These are phyloP conservation scores for Chaetura pelagica DNA, from an alignment of 2,113 vertebrate genomes.

Conservation along the genomic window DNA sequence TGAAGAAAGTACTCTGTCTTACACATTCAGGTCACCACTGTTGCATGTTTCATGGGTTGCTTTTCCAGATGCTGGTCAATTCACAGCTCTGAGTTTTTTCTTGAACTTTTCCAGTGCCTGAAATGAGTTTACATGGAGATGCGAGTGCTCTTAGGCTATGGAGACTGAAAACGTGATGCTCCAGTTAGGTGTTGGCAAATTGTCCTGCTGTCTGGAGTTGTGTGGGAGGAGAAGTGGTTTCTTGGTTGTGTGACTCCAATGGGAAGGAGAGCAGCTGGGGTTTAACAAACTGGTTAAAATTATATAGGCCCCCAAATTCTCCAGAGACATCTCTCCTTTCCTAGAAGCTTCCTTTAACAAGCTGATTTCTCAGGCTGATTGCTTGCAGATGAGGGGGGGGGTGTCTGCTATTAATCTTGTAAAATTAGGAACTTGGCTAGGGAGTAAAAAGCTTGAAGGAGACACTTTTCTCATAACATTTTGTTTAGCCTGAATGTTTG, in stretches of 20 bases:
- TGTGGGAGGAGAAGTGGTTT: conserved; percentile 38
- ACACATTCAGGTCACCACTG: neutral
- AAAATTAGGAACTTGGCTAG: neutral
- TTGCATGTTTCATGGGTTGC: neutral
- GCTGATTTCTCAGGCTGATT: conserved; percentile 75
- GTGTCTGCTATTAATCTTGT: neutral
- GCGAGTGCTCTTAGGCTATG: neutral
- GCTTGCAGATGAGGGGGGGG: conserved; percentile 64
- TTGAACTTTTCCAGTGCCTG: neutral
- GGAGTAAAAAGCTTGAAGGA: neutral
- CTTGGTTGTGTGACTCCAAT: conserved; percentile 36
- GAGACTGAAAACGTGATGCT: neutral
- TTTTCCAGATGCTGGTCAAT: neutral
- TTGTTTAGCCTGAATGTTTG: conserved; percentile 21
- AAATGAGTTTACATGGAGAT: neutral
- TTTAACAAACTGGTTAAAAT: conserved; percentile 65
- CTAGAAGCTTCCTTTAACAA: conserved; percentile 74
- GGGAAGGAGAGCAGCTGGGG: conserved; percentile 57
- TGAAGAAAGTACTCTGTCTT: neutral
- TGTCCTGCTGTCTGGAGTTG: conserved; percentile 1
- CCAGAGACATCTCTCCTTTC: conserved; percentile 64
- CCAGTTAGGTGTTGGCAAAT: conserved; percentile 23
- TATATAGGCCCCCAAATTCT: conserved; percentile 55
- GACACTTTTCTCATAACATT: neutral
- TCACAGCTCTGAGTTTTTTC: neutral